Evolutionary conservation across 64 coral and sea anemone species (phyloP).

Genomic region (Cladopsammia gracilis): DNA sequence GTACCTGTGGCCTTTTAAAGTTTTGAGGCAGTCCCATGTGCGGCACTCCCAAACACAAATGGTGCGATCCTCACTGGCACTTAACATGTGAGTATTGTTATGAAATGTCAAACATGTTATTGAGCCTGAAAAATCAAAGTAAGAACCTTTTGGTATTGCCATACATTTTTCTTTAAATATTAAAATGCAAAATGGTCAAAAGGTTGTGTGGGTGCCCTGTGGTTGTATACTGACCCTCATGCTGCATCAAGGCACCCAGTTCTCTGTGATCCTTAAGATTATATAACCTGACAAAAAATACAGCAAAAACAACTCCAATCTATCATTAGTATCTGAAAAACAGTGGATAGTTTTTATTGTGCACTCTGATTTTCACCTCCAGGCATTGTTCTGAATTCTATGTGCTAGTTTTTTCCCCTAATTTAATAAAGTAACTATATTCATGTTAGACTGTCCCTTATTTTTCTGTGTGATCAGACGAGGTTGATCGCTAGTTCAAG

Average conservation of each 20-base stretch:
- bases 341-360: too few species aligned
- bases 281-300: constrained; percentile 48
- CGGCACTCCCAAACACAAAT: constrained; percentile 99
- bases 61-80: constrained; percentile 94
- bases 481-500: too few species aligned
- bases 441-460: too few species aligned
- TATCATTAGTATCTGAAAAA: too few species aligned
- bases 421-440: too few species aligned
- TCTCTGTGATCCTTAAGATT: constrained; percentile 73
- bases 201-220: background rate
- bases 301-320: background rate
- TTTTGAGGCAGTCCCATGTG: constrained; percentile 96
- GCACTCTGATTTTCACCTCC: too few species aligned
- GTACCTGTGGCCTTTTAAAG: constrained; percentile 98
- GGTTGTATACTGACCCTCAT: constrained; percentile 52
- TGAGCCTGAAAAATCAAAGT: constrained; percentile 74
- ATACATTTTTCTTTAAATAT: too few species aligned
- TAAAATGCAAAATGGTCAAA: too few species aligned
- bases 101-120: constrained; percentile 95
- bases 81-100: constrained; percentile 92
- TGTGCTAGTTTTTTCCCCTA: too few species aligned
- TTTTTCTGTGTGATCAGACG: too few species aligned
- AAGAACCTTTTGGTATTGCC: too few species aligned
- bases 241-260: constrained; percentile 75
- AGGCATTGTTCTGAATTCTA: too few species aligned